phyloP scores from a whole-genome alignment of 1,140 invertebrate species.

The Oryctes rhinoceros region DNA sequence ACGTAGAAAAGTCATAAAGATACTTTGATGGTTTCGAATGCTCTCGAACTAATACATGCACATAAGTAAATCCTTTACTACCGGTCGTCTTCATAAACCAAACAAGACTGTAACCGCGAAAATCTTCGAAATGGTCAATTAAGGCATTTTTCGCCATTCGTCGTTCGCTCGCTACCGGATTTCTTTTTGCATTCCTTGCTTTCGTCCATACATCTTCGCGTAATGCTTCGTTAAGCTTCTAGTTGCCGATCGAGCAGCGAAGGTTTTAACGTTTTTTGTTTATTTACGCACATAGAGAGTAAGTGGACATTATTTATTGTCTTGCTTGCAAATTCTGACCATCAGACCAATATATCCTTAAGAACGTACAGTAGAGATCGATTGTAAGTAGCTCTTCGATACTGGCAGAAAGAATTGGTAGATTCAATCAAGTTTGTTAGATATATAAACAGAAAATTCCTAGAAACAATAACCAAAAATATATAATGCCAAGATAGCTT shows the following conservation, averaged over 20 bases:
- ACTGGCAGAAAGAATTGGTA: too few species aligned
- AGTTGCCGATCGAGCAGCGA: background rate
- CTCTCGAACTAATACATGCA: background rate
- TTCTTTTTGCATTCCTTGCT: slow-evolving; percentile 16
- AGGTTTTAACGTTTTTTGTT: background rate
- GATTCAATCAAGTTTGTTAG: too few species aligned
- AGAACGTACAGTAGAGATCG: too few species aligned
- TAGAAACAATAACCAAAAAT: too few species aligned
- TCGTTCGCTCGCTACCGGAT: background rate
- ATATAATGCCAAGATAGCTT: too few species aligned
- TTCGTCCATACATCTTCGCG: background rate
- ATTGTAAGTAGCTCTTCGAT: too few species aligned
- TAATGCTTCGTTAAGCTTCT: background rate
- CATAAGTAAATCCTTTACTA: background rate
- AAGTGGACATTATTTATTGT: background rate
- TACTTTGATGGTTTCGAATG: background rate
- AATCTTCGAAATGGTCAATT: slow-evolving; percentile 7
- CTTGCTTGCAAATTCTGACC: background rate
- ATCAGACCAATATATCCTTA: too few species aligned
- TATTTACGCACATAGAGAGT: background rate
- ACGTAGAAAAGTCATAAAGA: background rate
- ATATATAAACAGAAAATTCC: too few species aligned
- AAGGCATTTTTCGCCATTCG: background rate
- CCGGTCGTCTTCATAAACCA: too few species aligned
- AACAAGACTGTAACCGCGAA: background rate